A percentile compares a stretch with the other conserved stretches of the same genome.
Evolutionary conservation across 2,113 vertebrate genomes (phyloP).

Genomic region (Centropus unirufus): DNA sequence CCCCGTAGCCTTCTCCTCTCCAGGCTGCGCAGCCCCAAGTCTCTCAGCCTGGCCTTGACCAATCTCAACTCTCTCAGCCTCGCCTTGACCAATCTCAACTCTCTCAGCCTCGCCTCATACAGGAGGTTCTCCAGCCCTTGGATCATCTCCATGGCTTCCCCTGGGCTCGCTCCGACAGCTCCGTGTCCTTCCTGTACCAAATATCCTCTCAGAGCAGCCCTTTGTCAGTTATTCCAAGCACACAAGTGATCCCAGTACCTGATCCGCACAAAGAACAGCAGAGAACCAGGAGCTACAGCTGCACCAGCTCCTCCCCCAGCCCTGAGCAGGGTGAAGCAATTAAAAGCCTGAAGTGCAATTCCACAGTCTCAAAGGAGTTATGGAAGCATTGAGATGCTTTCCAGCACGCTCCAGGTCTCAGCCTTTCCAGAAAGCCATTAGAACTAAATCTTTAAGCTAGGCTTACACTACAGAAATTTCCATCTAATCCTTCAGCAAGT

Average conservation of each 20-base stretch:
- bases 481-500: not conserved
- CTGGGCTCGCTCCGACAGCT: too few relatives aligned
- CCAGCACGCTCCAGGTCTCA: not conserved
- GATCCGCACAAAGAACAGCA: accelerated
- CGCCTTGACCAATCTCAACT: too few relatives aligned
- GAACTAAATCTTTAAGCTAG: not conserved
- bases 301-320: not conserved
- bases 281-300: not conserved
- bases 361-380: not conserved
- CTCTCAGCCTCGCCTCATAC: too few relatives aligned
- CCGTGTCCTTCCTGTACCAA: not conserved
- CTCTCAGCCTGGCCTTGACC: too few relatives aligned
- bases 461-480: not conserved
- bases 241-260: accelerated
- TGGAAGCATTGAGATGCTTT: not conserved
- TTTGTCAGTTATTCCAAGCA: accelerated
- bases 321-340: not conserved
- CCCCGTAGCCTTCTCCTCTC: too few relatives aligned
- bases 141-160: too few relatives aligned
- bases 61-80: too few relatives aligned
- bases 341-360: not conserved
- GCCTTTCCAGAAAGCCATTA: not conserved
- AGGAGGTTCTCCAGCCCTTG: too few relatives aligned
- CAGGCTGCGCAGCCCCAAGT: too few relatives aligned
- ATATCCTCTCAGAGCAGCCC: not conserved